These are phyloP conservation scores for Reticulitermes speratus DNA, from an alignment of 1,140 invertebrate genomes.

Conservation along the genomic window DNA sequence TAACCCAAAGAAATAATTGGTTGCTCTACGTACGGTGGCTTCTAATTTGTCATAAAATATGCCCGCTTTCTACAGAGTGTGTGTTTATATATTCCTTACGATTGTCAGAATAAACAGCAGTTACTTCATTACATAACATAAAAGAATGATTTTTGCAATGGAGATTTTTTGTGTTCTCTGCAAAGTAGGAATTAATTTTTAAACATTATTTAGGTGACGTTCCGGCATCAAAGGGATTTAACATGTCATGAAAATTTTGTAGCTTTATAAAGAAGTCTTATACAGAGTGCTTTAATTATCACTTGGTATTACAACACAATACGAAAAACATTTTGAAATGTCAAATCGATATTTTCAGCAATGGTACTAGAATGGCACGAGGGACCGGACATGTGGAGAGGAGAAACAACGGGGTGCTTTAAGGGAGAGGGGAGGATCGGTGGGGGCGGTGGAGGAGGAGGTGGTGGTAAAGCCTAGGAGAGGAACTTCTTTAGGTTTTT, in stretches of 20 bases:
- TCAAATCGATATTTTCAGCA: slow-evolving; percentile 14
- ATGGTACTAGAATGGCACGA: slow-evolving; percentile 11
- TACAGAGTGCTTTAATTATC: background rate
- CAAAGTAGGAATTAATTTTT: too few species aligned
- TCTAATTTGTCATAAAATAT: too few species aligned
- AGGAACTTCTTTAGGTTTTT: background rate
- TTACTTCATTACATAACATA: too few species aligned
- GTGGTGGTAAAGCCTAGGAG: background rate
- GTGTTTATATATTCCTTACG: too few species aligned
- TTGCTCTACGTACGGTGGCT: too few species aligned
- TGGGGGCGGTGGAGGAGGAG: background rate
- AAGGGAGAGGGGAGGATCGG: background rate
- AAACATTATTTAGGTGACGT: too few species aligned
- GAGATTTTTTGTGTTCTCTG: too few species aligned
- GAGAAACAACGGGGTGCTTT: background rate
- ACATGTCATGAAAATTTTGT: background rate
- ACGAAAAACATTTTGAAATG: slow-evolving; percentile 1
- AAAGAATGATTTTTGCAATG: too few species aligned
- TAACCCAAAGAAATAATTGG: too few species aligned
- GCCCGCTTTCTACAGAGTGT: too few species aligned
- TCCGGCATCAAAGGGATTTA: too few species aligned
- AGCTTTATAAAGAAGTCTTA: background rate
- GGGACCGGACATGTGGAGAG: background rate
- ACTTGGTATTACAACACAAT: background rate
- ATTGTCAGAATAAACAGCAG: too few species aligned